These are phyloP conservation scores for Girardinichthys multiradiatus DNA, from an alignment of 2,113 vertebrate genomes.

Conservation along the genomic window DNA sequence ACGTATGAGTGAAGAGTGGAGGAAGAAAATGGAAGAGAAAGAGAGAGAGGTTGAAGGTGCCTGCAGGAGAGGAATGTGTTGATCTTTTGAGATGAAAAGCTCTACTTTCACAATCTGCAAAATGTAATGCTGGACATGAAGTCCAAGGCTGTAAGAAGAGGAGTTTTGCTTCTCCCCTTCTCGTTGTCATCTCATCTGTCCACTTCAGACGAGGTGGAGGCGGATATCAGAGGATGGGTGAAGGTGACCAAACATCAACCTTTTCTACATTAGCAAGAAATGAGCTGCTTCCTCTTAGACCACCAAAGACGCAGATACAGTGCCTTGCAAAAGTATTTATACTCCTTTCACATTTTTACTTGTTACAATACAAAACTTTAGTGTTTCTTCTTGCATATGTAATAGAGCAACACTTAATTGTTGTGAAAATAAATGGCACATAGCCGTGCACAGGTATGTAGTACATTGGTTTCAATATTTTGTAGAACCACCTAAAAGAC, in stretches of 20 bases:
- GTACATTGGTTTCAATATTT: background rate
- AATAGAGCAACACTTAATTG: background rate
- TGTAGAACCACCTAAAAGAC: background rate
- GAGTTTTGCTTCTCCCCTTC: conserved; percentile 53
- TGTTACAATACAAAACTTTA: background rate
- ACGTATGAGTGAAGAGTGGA: conserved; percentile 82
- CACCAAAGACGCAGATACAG: conserved; percentile 10
- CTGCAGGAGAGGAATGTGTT: conserved; percentile 65
- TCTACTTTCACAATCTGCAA: conserved; percentile 55
- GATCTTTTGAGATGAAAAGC: conserved; percentile 80
- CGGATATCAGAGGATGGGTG: conserved; percentile 13
- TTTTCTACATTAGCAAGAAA: conserved; percentile 81
- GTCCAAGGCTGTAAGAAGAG: conserved; percentile 62
- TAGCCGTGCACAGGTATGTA: background rate
- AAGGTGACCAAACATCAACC: conserved; percentile 68
- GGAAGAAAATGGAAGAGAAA: conserved; percentile 81
- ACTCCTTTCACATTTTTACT: background rate
- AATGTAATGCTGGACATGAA: conserved; percentile 77
- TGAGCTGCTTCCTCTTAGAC: conserved; percentile 76
- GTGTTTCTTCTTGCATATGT: too few species aligned
- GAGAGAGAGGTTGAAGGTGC: conserved; percentile 52
- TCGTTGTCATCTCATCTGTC: conserved; percentile 70
- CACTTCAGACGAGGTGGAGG: conserved; percentile 49
- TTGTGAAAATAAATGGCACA: background rate
- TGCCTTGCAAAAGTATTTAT: background rate